Percentiles rank a stretch among this genome's conserved stretches.
Evolutionary conservation across 2,888 invertebrate species (phyloP).

Genomic region (Protodeltote pygarga): DNA sequence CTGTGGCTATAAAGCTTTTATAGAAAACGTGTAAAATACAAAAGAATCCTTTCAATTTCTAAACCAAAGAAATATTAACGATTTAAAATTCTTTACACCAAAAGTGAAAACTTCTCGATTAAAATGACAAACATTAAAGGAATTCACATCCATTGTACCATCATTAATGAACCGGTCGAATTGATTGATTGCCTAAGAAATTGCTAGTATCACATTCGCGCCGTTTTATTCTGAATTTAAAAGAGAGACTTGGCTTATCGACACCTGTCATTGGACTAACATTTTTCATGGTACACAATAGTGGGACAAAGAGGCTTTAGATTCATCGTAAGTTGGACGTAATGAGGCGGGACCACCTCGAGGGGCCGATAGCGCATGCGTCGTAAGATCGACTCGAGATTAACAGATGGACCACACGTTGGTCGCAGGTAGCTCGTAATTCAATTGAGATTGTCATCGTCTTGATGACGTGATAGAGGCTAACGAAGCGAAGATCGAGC

Average conservation of each 20-base stretch:
- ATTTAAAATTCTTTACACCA: too few species aligned
- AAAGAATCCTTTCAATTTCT: too few species aligned
- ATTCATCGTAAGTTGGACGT: conserved; percentile 71
- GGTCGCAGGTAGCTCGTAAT: conserved; percentile 84
- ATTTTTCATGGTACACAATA: conserved; percentile 83
- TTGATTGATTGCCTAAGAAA: conserved; percentile 74
- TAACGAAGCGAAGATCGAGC: conserved; percentile 83
- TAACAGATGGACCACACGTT: conserved; percentile 84
- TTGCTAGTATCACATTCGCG: conserved; percentile 66
- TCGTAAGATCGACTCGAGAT: conserved; percentile 80
- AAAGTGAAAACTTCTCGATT: conserved; percentile 54
- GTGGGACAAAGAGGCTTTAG: conserved; percentile 69
- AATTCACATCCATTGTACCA: conserved; percentile 57
- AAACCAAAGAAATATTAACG: too few species aligned
- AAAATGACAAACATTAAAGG: conserved; percentile 61
- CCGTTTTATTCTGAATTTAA: conserved; percentile 52
- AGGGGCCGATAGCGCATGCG: conserved; percentile 77
- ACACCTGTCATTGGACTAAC: conserved; percentile 79
- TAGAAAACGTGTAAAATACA: too few species aligned
- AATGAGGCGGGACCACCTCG: conserved; percentile 84
- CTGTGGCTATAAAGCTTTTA: too few species aligned
- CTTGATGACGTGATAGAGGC: conserved; percentile 80
- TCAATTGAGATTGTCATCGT: conserved; percentile 86
- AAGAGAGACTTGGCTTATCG: conserved; percentile 73
- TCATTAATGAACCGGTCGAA: conserved; percentile 63